phyloP scores from a whole-genome alignment of 2,888 invertebrate species.

The Calameuta idolon region DNA sequence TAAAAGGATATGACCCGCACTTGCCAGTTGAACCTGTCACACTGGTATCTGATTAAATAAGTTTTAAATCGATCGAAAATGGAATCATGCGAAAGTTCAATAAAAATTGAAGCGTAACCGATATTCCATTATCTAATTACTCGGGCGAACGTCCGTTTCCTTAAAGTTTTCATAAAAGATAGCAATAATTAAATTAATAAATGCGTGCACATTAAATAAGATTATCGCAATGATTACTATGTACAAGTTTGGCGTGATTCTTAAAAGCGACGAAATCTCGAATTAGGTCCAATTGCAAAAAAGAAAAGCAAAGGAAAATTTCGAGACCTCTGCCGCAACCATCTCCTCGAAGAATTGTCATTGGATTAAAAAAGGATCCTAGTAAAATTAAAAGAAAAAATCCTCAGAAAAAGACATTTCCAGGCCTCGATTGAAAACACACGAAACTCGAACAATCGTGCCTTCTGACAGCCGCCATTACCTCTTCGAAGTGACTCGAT shows the following conservation, averaged over 20 bases:
- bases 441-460: constrained; percentile 77
- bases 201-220: constrained; percentile 22
- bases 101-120: background rate
- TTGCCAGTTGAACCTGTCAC: background rate
- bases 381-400: background rate
- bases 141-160: background rate
- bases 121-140: background rate
- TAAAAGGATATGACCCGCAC: background rate
- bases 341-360: background rate
- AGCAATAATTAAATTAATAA: constrained; percentile 3
- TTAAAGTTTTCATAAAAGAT: background rate
- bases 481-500: constrained; percentile 78
- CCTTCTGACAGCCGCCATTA: constrained; percentile 78
- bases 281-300: background rate
- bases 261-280: background rate
- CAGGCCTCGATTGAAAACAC: constrained; percentile 67
- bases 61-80: background rate
- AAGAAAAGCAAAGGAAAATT: background rate
- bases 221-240: constrained; percentile 21
- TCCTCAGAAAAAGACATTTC: constrained; percentile 45
- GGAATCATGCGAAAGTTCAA: background rate
- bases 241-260: constrained; percentile 24
- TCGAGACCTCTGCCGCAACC: background rate
- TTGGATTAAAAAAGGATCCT: background rate
- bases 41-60: background rate